phyloP scores from a whole-genome alignment of 2,797 vertebrate genomes.

The Acrocephalus scirpaceus region DNA sequence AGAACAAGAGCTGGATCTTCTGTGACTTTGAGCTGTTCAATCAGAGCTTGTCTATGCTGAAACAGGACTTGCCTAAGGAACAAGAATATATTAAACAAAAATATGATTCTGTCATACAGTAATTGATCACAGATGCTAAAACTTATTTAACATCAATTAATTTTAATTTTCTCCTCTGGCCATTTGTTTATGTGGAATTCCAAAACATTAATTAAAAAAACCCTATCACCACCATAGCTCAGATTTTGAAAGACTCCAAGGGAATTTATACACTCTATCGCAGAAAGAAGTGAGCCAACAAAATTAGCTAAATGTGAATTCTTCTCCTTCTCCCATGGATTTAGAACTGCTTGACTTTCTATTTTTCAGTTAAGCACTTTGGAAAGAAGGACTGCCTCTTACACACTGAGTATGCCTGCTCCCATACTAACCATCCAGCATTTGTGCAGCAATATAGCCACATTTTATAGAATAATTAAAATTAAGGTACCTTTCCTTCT shows the following conservation, averaged over 20 bases:
- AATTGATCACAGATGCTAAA: neutral
- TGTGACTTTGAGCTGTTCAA: constrained; percentile 89
- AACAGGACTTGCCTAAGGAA: constrained; percentile 82
- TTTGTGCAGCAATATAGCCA: neutral
- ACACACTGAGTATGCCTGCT: neutral
- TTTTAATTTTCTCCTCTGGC: neutral
- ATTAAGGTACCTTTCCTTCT: constrained; percentile 88
- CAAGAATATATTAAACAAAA: neutral
- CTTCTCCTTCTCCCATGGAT: neutral
- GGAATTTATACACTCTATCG: neutral
- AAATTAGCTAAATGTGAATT: neutral
- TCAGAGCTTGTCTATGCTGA: constrained; percentile 89
- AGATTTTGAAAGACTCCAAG: neutral
- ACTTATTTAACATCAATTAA: neutral
- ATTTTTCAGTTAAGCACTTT: neutral
- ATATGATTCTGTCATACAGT: neutral
- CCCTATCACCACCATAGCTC: neutral
- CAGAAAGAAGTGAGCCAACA: neutral
- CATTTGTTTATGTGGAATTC: neutral
- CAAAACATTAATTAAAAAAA: neutral
- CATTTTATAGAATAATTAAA: neutral
- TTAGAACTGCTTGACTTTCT: neutral
- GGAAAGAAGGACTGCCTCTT: neutral
- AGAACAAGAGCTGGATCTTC: constrained; percentile 92
- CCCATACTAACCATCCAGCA: neutral